Percentiles rank a stretch among this genome's conserved stretches.
Conservation (phyloP, 1,140 invertebrate genomes). For the Zaprionus ornatus region DNA sequence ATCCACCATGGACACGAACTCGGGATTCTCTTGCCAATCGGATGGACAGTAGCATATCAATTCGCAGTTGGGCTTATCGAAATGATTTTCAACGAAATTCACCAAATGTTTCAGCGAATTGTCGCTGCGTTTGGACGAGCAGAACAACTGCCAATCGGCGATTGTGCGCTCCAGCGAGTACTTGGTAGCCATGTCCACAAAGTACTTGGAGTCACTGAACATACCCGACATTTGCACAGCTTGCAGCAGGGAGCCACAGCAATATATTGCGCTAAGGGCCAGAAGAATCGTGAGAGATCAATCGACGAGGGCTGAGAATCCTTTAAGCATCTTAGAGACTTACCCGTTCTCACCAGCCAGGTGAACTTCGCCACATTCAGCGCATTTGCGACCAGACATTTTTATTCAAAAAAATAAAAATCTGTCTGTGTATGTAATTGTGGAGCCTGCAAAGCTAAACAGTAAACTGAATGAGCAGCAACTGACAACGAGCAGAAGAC, state of each 20-base stretch:
- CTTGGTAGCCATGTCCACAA: slow-evolving; percentile 94
- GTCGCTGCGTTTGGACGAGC: slow-evolving; percentile 86
- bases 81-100: slow-evolving; percentile 88
- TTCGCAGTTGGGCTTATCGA: slow-evolving; percentile 90
- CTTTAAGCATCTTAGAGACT: not conserved
- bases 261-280: slow-evolving; percentile 90
- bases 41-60: slow-evolving; percentile 89
- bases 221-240: slow-evolving; percentile 91
- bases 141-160: slow-evolving; percentile 87
- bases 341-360: slow-evolving; percentile 34
- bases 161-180: slow-evolving; percentile 87
- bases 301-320: not conserved
- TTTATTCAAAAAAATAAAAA: slow-evolving; percentile 4
- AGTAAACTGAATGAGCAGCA: slow-evolving; percentile 1
- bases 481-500: not conserved
- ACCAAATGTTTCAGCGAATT: slow-evolving; percentile 86
- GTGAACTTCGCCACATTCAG: slow-evolving; percentile 40
- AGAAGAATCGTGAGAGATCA: not conserved
- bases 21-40: slow-evolving; percentile 90
- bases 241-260: slow-evolving; percentile 90
- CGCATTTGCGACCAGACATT: slow-evolving; percentile 36
- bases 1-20: slow-evolving; percentile 86
- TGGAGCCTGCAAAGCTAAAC: slow-evolving; percentile 23
- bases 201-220: slow-evolving; percentile 94
- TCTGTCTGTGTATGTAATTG: slow-evolving; percentile 3